A percentile compares a stretch with the other conserved stretches of the same genome.
Evolutionary conservation across 2,888 invertebrate genomes (phyloP).

Genomic region (Eremobia ochroleuca): DNA sequence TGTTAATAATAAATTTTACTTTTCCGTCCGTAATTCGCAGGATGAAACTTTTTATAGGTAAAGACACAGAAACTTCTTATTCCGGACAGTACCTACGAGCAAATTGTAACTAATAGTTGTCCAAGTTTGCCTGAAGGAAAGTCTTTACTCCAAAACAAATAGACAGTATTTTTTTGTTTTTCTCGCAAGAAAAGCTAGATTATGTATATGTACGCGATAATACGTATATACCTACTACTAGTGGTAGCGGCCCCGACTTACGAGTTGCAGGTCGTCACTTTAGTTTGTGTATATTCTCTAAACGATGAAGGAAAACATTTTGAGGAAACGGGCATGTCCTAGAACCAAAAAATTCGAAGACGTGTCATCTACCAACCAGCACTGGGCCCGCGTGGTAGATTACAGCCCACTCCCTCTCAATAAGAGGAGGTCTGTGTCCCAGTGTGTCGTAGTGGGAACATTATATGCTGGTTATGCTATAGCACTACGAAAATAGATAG

Average conservation of each 20-base stretch:
- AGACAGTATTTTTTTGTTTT: neutral
- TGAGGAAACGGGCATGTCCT: neutral
- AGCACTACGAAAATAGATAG: neutral
- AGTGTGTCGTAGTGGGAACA: no score
- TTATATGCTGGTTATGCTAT: neutral
- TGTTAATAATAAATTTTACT: conserved; percentile 11
- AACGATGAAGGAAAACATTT: neutral
- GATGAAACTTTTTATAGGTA: neutral
- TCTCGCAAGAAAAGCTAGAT: neutral
- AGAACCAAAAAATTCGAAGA: neutral
- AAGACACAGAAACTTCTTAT: neutral
- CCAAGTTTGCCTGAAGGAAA: neutral
- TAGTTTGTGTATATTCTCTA: neutral
- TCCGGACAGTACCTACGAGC: neutral
- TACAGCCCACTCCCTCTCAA: no score
- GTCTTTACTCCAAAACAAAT: neutral
- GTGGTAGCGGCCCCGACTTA: neutral
- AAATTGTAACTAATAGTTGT: conserved; percentile 40
- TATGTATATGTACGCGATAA: neutral
- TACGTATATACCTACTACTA: neutral
- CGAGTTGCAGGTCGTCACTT: neutral
- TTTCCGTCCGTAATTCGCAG: neutral
- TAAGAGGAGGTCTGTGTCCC: no score
- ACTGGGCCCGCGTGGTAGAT: neutral
- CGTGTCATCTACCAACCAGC: neutral